Evolutionary conservation across 2,888 invertebrate species (phyloP).

Genomic region (Tetranychus piercei): DNA sequence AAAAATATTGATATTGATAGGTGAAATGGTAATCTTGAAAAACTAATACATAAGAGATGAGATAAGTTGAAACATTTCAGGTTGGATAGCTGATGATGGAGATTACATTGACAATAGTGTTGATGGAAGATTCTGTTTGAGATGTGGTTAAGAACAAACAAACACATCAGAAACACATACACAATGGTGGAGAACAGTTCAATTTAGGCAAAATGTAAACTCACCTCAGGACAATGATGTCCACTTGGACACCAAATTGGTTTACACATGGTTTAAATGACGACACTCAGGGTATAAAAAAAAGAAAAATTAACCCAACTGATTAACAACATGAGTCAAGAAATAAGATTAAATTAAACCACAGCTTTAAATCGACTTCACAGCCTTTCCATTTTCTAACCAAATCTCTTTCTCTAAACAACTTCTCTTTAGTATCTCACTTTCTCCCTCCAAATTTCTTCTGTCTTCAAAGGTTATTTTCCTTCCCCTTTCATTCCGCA

Average conservation of each 20-base stretch:
- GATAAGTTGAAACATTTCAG: neutral
- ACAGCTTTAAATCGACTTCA: neutral
- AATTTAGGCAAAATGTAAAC: neutral
- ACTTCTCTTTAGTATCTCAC: conserved; percentile 3
- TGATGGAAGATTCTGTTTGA: neutral
- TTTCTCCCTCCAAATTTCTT: conserved; percentile 8
- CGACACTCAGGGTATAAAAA: neutral
- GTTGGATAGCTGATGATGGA: conserved; percentile 13
- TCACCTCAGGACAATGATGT: conserved; percentile 23
- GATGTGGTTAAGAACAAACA: neutral
- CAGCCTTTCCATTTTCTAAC: neutral
- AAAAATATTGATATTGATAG: too few relatives aligned
- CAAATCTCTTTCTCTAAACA: neutral
- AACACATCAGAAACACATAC: neutral
- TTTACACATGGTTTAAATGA: conserved; percentile 19
- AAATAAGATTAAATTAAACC: neutral
- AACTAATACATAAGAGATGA: too few relatives aligned
- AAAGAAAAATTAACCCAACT: neutral
- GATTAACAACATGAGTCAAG: neutral
- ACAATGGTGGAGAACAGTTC: too few relatives aligned
- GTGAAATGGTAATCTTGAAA: too few relatives aligned
- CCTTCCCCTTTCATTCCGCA: neutral
- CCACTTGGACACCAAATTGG: conserved; percentile 21
- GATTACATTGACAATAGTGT: neutral
- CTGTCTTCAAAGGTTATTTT: neutral